Base-by-base conservation (phyloP, 2,113 vertebrate species). In the Carassius gibelio region DNA sequence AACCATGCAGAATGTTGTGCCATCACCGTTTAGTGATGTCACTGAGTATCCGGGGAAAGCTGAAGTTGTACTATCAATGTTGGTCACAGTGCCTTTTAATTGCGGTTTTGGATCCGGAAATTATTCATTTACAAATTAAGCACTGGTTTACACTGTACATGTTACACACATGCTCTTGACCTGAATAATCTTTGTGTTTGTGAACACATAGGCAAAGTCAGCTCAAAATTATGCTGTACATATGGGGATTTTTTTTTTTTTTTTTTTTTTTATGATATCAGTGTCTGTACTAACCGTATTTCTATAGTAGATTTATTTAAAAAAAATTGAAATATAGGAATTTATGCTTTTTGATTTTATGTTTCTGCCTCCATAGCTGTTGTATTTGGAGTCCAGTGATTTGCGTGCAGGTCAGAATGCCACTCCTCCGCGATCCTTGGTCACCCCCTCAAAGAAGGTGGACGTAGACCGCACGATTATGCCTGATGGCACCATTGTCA, bases 391-490 rank as follows among this genome's bases (percentile, higher is more conserved):
- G 78, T 84, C 92, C 11, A 87, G 93, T 2, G 92, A 94, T 61
- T 83, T 91, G 3, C 85, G 75, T 26, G 61, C 61, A 2, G 3
- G 89, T 80, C 86, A 87, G 17, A 91, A 78, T 34, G 75, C 90
- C 64, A 81, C 94, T 0, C 94, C 95, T 1, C 91, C 95, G 74
- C 95, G 96, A 14, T 91, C 95, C 83, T 96, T 95, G 5, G 92
- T 97, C 91, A 99, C 98, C 3, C 97, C 98, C 11, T 97, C 96
- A 11, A 99, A 99, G 93, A 99, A 98, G 89, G 95, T 99, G 4
- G 97, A 99, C 45, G 95, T 98, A 91, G 97, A 99, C 89, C 95
- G 97, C 52, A 99, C 96, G 59, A 93, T 99, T 91, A 99, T 98
- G 97, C 97, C 97, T 0, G 97, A 99, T 0, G 98, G 98, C 89